Evolutionary conservation across 2,888 invertebrate genomes (phyloP), one percentile per base, ranked within the genome.

Genomic region (Dryadula phaetusa): DNA sequence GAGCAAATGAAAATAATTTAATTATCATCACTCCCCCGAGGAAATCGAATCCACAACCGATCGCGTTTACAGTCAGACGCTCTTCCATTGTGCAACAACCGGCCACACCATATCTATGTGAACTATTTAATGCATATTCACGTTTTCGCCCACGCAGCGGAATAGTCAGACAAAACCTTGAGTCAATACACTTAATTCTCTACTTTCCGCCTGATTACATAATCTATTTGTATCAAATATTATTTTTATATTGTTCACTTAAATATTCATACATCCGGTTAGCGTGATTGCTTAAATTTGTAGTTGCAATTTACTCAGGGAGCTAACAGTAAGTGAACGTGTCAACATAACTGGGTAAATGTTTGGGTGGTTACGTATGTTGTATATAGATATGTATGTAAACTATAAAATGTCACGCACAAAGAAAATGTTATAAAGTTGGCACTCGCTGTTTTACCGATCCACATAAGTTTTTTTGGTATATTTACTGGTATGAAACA

Each of bases 391-490:
- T 20, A 18, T 18, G 2, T 54, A 42, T 32, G 22, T 54, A 18
- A 18, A 18, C 18, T 37, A 25, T 56, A 58, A 58, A 64, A 64
- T 64, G 58, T 64, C 58, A 64, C 63, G 44, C 62, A 52, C 47
- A 49, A 58, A 49, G 56, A 52, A 63, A 63, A 52, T 63, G 42
- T 63, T 58, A 52, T 49, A 28, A 40, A 6, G 42, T 34, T 44
- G 22, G 22, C 34, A 22, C 16, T 40, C 22, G 58, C 40, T 37
- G 37, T 28, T 49, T 49, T 20, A 40, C 47, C 5, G n/a, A 8
- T 28, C 42, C 12, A 3, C 37, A 7, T 46, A 20, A 46, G 16
- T 47, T 37, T 22, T 56, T 56, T n/a, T n/a, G n/a, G 25, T 32
- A 37, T 37, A 62, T 40, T 28, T 37, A 63, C 54, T 63, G 3